phyloP scores from a whole-genome alignment of 2,797 vertebrate genomes.

The Limosa lapponica region DNA sequence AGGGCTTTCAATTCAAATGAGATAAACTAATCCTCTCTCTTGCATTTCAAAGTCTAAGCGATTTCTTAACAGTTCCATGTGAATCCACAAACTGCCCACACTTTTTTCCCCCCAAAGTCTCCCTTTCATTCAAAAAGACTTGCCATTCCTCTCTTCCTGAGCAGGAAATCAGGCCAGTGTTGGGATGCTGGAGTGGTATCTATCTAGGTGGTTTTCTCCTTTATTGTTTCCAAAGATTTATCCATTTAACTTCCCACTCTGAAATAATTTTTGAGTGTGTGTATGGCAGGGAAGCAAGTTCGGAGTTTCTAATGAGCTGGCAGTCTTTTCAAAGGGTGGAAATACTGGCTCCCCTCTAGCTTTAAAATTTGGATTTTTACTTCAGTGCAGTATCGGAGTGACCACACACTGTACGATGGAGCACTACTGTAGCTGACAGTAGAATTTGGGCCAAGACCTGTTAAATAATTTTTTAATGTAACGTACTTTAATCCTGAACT shows the following conservation, averaged over 20 bases:
- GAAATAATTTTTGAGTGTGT: neutral
- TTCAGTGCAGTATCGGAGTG: neutral
- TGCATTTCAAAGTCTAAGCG: neutral
- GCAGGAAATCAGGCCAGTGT: neutral
- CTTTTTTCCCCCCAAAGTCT: rapidly evolving
- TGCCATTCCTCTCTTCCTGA: neutral
- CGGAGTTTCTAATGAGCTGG: neutral
- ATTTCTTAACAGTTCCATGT: rapidly evolving
- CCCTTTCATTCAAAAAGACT: neutral
- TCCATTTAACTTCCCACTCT: neutral
- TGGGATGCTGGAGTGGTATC: neutral
- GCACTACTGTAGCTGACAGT: neutral
- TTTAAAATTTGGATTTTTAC: neutral
- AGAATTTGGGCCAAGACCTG: neutral
- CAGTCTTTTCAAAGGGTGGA: neutral
- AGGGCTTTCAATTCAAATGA: neutral
- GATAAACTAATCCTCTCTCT: neutral
- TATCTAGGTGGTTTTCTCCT: neutral
- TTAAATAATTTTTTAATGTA: neutral
- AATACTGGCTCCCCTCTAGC: neutral
- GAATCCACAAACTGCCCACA: neutral
- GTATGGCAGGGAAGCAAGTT: neutral
- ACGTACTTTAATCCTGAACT: neutral
- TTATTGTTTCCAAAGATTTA: neutral
- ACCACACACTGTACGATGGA: neutral